These are phyloP conservation scores for Agrochola lychnidis DNA, from an alignment of 2,888 invertebrate genomes.

Conservation along the genomic window DNA sequence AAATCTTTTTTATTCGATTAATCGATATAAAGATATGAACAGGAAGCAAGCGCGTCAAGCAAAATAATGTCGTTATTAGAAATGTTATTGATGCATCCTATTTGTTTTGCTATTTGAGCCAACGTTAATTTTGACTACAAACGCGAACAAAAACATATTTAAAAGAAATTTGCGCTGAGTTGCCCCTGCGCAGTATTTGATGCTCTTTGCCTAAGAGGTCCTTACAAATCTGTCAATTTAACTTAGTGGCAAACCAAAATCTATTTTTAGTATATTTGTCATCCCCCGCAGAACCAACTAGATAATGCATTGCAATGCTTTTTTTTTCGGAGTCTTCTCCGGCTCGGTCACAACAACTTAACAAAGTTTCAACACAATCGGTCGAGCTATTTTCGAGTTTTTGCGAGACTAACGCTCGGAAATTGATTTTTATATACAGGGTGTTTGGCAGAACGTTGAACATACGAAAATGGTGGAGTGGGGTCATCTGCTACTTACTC, in stretches of 20 bases:
- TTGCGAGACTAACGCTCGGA: too few relatives aligned
- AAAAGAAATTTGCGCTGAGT: slow-evolving; percentile 10
- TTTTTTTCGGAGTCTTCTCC: too few relatives aligned
- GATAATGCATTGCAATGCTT: too few relatives aligned
- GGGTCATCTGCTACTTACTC: too few relatives aligned
- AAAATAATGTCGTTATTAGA: slow-evolving; percentile 29
- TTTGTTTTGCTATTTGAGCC: slow-evolving; percentile 23
- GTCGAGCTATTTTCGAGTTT: too few relatives aligned
- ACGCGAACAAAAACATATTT: neutral
- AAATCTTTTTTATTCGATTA: slow-evolving; percentile 40
- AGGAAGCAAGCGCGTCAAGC: slow-evolving; percentile 23
- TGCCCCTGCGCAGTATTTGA: neutral
- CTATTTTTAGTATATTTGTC: slow-evolving; percentile 2
- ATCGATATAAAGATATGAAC: slow-evolving; percentile 42
- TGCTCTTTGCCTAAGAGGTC: neutral
- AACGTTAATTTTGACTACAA: slow-evolving; percentile 28
- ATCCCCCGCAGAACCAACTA: neutral
- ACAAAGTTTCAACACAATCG: too few relatives aligned
- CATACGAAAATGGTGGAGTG: too few relatives aligned
- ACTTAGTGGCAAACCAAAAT: neutral
- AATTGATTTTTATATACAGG: too few relatives aligned
- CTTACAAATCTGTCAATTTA: neutral
- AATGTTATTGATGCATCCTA: slow-evolving; percentile 23
- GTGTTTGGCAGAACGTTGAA: too few relatives aligned
- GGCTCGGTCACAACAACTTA: too few relatives aligned